Evolutionary conservation across 2,888 invertebrate genomes (phyloP).

Genomic region (Ectobius pallidus): DNA sequence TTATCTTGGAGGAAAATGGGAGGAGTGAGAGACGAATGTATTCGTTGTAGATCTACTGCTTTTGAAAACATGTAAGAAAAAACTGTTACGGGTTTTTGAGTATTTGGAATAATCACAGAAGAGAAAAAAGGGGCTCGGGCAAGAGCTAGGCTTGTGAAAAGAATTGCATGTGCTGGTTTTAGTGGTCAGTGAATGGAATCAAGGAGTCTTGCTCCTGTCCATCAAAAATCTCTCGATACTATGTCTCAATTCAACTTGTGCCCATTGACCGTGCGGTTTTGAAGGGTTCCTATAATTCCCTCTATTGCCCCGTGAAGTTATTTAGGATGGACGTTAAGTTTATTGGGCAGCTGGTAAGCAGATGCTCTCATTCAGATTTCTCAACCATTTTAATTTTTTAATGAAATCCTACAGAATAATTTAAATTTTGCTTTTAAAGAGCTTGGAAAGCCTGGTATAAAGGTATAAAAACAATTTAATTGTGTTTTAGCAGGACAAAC

Average conservation of each 20-base stretch:
- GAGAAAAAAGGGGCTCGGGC: no score
- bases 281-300: neutral
- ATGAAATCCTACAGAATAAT: no score
- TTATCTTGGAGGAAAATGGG: neutral
- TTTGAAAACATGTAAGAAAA: constrained; percentile 7
- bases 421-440: no score
- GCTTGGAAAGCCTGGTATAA: no score
- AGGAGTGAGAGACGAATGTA: neutral
- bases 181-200: constrained; percentile 14
- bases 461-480: no score
- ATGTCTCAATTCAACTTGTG: neutral
- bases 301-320: no score
- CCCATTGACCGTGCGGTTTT: neutral
- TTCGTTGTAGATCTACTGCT: constrained; percentile 5
- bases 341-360: neutral
- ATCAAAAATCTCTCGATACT: neutral
- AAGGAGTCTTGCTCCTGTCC: neutral
- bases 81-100: neutral
- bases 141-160: neutral
- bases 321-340: neutral
- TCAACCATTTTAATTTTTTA: no score
- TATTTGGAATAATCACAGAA: constrained; percentile 8
- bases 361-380: no score
- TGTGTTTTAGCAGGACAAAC: no score
- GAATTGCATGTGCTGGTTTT: neutral